These are phyloP conservation scores for Microcebus griseorufus DNA, from an alignment of 2,113 vertebrate genomes.

Conservation along the genomic window DNA sequence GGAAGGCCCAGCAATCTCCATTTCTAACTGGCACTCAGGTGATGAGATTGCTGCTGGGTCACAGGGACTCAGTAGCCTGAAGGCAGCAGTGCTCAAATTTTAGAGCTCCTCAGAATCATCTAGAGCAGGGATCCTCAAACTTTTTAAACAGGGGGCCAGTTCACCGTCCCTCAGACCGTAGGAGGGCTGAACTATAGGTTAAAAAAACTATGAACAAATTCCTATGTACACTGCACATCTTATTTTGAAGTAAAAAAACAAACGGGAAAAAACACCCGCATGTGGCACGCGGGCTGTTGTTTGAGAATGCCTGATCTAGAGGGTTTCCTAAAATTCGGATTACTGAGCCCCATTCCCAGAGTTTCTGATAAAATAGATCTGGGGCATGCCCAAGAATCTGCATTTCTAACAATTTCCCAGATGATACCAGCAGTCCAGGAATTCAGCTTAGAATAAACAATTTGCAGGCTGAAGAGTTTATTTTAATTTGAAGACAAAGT, in stretches of 20 bases:
- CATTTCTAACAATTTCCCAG: neutral
- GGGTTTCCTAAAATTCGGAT: neutral
- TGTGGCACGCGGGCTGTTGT: no score
- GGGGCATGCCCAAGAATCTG: neutral
- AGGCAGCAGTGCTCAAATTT: neutral
- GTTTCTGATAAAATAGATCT: neutral
- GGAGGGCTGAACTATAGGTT: no score
- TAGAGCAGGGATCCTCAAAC: no score
- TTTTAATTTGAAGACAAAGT: neutral
- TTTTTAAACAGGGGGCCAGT: no score
- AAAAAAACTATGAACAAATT: no score
- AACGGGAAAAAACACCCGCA: no score
- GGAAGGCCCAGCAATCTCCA: neutral
- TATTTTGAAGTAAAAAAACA: no score
- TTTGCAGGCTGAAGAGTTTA: neutral
- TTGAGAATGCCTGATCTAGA: no score
- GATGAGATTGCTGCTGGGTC: neutral
- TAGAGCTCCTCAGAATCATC: neutral
- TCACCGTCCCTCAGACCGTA: no score
- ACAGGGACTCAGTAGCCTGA: neutral
- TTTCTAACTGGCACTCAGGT: no score
- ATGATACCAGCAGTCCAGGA: neutral
- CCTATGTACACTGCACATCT: no score
- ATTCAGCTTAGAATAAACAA: neutral
- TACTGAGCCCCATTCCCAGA: neutral